phyloP scores from a whole-genome alignment of 2,113 vertebrate species.

The Oncorhynchus mykiss region DNA sequence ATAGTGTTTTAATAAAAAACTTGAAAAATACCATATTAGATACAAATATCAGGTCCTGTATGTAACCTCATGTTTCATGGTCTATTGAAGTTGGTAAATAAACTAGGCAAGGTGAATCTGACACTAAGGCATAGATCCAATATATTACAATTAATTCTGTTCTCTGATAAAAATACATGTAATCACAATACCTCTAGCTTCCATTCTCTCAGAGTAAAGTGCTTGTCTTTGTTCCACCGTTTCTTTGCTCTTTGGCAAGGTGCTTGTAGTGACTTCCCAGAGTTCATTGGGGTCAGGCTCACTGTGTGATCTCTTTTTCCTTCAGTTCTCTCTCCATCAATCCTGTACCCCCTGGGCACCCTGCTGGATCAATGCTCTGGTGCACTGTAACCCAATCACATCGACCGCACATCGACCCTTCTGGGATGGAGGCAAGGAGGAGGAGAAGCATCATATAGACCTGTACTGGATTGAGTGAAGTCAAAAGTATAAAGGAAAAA shows the following conservation, averaged over 20 bases:
- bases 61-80: no score
- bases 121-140: no score
- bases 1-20: no score
- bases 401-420: neutral
- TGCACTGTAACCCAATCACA: neutral
- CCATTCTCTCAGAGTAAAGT: neutral
- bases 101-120: no score
- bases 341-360: slow-evolving; percentile 14
- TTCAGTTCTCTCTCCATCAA: slow-evolving; percentile 35
- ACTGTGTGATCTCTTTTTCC: slow-evolving; percentile 41
- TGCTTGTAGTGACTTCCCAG: neutral
- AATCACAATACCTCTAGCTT: neutral
- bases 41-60: no score
- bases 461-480: no score
- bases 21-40: no score
- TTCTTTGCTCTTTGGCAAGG: neutral
- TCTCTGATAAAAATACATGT: no score
- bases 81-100: no score
- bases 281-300: slow-evolving; percentile 33
- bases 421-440: neutral
- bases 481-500: no score
- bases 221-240: neutral
- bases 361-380: neutral
- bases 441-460: neutral
- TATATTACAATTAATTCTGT: no score